phyloP scores from a whole-genome alignment of 2,797 vertebrate species.

The Lates japonicus region DNA sequence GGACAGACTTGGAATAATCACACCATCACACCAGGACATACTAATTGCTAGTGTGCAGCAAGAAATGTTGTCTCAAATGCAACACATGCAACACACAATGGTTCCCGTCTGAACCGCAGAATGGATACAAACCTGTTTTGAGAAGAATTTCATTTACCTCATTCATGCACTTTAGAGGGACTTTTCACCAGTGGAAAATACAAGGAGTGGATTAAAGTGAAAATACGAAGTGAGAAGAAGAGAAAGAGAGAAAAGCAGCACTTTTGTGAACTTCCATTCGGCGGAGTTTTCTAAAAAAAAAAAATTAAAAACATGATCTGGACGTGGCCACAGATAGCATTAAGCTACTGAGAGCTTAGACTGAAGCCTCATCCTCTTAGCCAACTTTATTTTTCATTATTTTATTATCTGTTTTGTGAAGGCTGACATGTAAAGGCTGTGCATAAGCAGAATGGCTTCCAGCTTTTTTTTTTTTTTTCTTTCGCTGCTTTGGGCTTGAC shows the following conservation, averaged over 20 bases:
- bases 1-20: conserved; percentile 94
- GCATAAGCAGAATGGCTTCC: conserved; percentile 81
- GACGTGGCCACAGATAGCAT: conserved; percentile 77
- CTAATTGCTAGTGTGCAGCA: conserved; percentile 93
- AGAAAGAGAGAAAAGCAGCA: conserved; percentile 88
- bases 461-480: conserved; percentile 61
- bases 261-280: conserved; percentile 90
- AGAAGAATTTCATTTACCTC: conserved; percentile 95
- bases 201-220: conserved; percentile 47
- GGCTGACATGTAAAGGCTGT: conserved; percentile 70
- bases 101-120: conserved; percentile 94
- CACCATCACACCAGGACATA: conserved; percentile 94
- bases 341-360: conserved; percentile 64
- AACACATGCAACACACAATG: conserved; percentile 99
- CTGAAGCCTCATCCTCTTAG: conserved; percentile 68
- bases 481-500: conserved; percentile 81
- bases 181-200: conserved; percentile 67
- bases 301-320: conserved; percentile 77
- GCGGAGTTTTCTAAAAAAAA: conserved; percentile 83
- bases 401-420: conserved; percentile 73
- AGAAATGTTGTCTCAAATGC: conserved; percentile 97
- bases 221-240: conserved; percentile 20
- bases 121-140: conserved; percentile 82
- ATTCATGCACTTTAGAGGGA: conserved; percentile 99
- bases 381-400: conserved; percentile 61